A percentile compares a stretch with the other conserved stretches of the same genome.
phyloP scores from a whole-genome alignment of 2,113 vertebrate genomes.

The Ascaphus truei region DNA sequence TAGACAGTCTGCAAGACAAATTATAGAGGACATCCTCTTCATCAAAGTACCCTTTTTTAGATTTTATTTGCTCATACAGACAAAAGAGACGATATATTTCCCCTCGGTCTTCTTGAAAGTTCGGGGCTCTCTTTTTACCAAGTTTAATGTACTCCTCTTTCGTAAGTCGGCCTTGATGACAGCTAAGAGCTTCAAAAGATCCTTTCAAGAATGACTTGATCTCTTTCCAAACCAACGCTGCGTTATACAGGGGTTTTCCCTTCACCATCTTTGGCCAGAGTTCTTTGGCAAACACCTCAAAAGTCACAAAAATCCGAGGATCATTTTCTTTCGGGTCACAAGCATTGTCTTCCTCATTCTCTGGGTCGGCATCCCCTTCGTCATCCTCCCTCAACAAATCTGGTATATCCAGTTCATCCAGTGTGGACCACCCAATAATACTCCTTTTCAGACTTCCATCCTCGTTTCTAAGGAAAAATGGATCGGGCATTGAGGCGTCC shows the following conservation, averaged over 20 bases:
- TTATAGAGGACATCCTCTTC: constrained; percentile 72
- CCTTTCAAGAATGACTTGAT: constrained; percentile 78
- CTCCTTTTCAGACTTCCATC: constrained; percentile 69
- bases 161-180: constrained; percentile 57
- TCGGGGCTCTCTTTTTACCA: constrained; percentile 65
- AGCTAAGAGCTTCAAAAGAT: constrained; percentile 69
- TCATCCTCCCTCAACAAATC: constrained; percentile 63
- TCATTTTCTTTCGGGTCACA: constrained; percentile 55
- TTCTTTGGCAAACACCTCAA: constrained; percentile 58
- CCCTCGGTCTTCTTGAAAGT: constrained; percentile 69
- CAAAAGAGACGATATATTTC: constrained; percentile 71
- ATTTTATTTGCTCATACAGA: constrained; percentile 68
- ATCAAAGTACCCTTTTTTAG: constrained; percentile 69
- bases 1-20: constrained; percentile 60
- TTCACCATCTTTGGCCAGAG: constrained; percentile 75
- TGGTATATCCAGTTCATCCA: constrained; percentile 55
- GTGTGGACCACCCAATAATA: constrained; percentile 64
- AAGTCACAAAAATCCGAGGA: constrained; percentile 65
- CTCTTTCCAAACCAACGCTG: constrained; percentile 74
- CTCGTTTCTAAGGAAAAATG: constrained; percentile 71
- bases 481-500: constrained; percentile 67
- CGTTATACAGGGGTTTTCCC: constrained; percentile 68
- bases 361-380: constrained; percentile 49
- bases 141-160: constrained; percentile 69
- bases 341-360: constrained; percentile 46